Evolutionary conservation across 2,797 vertebrate genomes (phyloP).

Genomic region (Gallinago nigripennis): DNA sequence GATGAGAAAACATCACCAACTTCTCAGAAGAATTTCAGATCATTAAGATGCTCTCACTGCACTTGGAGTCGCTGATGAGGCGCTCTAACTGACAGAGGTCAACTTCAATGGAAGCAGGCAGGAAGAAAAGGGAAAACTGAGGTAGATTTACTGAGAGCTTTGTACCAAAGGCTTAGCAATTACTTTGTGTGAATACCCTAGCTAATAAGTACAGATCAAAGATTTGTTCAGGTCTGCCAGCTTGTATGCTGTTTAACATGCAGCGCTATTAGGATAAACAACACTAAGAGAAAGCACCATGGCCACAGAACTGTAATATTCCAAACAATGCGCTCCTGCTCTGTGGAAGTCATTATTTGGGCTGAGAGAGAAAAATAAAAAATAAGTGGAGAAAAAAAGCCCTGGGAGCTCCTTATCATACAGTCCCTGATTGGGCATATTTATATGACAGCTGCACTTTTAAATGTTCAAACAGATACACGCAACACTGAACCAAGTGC

Average conservation of each 20-base stretch:
- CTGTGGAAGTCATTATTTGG: conserved; percentile 23
- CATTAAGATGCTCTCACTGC: conserved; percentile 85
- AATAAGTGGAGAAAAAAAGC: not conserved
- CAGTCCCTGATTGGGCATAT: not conserved
- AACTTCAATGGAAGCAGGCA: conserved; percentile 80
- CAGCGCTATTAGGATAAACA: conserved; percentile 76
- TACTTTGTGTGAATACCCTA: conserved; percentile 78
- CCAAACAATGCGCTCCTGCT: not conserved
- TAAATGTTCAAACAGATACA: not conserved
- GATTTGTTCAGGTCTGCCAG: conserved; percentile 78
- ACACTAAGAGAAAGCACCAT: conserved; percentile 60
- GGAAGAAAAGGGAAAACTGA: conserved; percentile 80
- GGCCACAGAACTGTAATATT: conserved; percentile 52
- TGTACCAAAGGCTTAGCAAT: conserved; percentile 76
- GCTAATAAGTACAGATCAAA: conserved; percentile 82
- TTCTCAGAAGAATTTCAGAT: conserved; percentile 89
- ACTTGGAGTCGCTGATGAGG: conserved; percentile 82
- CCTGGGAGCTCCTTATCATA: not conserved
- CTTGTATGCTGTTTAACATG: conserved; percentile 74
- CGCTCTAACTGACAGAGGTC: conserved; percentile 85
- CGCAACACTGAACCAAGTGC: fast-evolving
- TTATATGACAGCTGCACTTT: not conserved
- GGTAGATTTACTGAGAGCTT: conserved; percentile 79
- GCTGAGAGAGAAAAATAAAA: not conserved
- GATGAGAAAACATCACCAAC: conserved; percentile 91